These are phyloP conservation scores for Cephus cinctus DNA, from an alignment of 1,140 invertebrate genomes.

Conservation along the genomic window DNA sequence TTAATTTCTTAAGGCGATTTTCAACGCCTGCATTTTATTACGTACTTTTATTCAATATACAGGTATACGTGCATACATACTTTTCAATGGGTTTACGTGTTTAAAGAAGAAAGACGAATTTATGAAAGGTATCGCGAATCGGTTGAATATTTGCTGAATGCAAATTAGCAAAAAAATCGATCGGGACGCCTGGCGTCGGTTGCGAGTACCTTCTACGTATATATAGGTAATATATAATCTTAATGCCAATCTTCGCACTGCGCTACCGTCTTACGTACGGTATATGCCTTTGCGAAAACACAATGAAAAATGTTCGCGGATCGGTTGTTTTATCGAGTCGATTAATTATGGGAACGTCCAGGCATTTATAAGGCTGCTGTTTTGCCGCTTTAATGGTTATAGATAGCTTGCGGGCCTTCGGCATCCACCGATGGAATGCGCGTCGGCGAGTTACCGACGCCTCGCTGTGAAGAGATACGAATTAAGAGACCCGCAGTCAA, in stretches of 20 bases:
- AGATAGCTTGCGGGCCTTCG: background rate
- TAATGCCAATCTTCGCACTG: constrained; percentile 33
- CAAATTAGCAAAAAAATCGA: no score
- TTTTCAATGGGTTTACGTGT: no score
- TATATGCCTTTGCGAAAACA: constrained; percentile 3
- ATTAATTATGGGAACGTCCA: constrained; percentile 30
- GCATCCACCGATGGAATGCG: background rate
- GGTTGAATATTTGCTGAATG: no score
- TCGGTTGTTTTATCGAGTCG: constrained; percentile 7
- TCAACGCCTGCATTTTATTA: no score
- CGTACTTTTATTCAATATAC: no score
- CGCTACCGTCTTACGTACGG: constrained; percentile 41
- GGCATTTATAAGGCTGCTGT: constrained; percentile 25
- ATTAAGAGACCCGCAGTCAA: background rate
- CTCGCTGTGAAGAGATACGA: background rate
- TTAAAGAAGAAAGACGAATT: no score
- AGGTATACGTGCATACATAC: no score
- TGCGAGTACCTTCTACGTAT: no score
- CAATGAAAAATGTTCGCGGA: constrained; percentile 8
- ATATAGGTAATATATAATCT: no score
- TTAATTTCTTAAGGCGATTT: no score
- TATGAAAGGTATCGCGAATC: no score
- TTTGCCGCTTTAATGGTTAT: background rate
- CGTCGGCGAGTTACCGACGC: background rate
- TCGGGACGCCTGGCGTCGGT: background rate